These are phyloP conservation scores for Drosophila prostipennis DNA, from an alignment of 2,888 invertebrate genomes.

Conservation along the genomic window DNA sequence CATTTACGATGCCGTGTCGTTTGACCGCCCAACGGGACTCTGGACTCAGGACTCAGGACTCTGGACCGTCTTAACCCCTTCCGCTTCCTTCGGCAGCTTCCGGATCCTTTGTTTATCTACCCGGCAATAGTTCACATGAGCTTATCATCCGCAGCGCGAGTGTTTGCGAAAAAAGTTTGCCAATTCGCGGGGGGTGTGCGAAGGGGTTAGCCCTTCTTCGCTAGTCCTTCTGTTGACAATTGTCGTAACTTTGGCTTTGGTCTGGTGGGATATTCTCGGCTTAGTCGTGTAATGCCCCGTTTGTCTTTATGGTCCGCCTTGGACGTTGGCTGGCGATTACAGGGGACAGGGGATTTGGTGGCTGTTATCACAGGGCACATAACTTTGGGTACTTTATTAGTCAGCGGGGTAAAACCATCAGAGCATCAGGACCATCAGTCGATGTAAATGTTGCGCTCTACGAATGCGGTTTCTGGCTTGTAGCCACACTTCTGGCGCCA, in stretches of 20 bases:
- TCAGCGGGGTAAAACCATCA: background rate
- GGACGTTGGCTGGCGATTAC: constrained; percentile 54
- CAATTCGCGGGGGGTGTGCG: constrained; percentile 44
- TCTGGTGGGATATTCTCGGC: constrained; percentile 72
- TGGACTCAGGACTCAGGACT: constrained; percentile 41
- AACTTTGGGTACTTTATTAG: constrained; percentile 16
- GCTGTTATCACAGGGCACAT: constrained; percentile 30
- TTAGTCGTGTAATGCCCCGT: constrained; percentile 75
- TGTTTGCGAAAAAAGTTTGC: constrained; percentile 72
- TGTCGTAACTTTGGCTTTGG: constrained; percentile 53
- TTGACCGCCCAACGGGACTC: constrained; percentile 77
- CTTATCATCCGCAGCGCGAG: constrained; percentile 73
- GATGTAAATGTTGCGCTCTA: background rate
- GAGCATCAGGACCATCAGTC: background rate
- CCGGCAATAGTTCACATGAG: constrained; percentile 82
- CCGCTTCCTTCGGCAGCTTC: constrained; percentile 17
- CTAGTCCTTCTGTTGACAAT: constrained; percentile 57
- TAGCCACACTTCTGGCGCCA: constrained; percentile 47
- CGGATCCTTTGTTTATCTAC: constrained; percentile 77
- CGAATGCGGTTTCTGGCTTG: background rate
- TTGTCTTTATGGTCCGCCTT: constrained; percentile 49
- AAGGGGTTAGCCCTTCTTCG: constrained; percentile 68
- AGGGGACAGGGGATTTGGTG: constrained; percentile 8
- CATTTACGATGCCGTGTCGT: constrained; percentile 79
- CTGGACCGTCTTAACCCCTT: constrained; percentile 12